Conservation (phyloP, 2,888 invertebrate species). For the Rosalia funebris region DNA sequence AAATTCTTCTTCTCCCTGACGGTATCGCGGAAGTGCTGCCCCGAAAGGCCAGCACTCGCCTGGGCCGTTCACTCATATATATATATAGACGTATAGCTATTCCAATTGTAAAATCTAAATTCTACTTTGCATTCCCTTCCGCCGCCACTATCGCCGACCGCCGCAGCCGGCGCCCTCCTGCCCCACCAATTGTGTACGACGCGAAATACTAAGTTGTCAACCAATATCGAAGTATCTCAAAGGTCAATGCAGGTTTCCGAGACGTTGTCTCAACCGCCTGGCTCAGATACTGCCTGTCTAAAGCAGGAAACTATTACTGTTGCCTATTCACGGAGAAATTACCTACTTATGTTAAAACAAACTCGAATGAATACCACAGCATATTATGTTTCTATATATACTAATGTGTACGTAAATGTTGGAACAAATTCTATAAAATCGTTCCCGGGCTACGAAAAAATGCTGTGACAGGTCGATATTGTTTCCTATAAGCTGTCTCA, state of each 20-base stretch:
- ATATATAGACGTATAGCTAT: constrained; percentile 61
- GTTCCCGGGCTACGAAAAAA: too few relatives aligned
- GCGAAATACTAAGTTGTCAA: constrained; percentile 41
- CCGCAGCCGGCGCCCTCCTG: constrained; percentile 39
- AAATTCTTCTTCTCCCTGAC: constrained; percentile 57
- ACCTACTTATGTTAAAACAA: too few relatives aligned
- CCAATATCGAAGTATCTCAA: neutral
- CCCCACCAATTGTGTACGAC: constrained; percentile 44
- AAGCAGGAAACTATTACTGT: too few relatives aligned
- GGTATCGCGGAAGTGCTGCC: constrained; percentile 42
- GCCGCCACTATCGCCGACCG: constrained; percentile 39
- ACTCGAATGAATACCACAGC: too few relatives aligned
- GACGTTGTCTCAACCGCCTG: too few relatives aligned
- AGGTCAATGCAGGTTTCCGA: neutral
- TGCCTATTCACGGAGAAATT: too few relatives aligned
- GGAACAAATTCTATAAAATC: too few relatives aligned
- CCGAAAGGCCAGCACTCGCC: constrained; percentile 45
- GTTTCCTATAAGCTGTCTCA: too few relatives aligned
- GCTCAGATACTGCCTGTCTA: too few relatives aligned
- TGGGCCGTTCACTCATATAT: constrained; percentile 61
- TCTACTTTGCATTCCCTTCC: constrained; percentile 64
- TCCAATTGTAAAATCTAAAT: constrained; percentile 65
- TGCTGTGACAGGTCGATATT: too few relatives aligned
- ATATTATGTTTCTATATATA: too few relatives aligned
- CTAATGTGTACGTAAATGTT: too few relatives aligned